Percentiles rank a stretch among this genome's conserved stretches.
Evolutionary conservation across 2,888 invertebrate species (phyloP).

Genomic region (Synanthedon andrenaeformis): DNA sequence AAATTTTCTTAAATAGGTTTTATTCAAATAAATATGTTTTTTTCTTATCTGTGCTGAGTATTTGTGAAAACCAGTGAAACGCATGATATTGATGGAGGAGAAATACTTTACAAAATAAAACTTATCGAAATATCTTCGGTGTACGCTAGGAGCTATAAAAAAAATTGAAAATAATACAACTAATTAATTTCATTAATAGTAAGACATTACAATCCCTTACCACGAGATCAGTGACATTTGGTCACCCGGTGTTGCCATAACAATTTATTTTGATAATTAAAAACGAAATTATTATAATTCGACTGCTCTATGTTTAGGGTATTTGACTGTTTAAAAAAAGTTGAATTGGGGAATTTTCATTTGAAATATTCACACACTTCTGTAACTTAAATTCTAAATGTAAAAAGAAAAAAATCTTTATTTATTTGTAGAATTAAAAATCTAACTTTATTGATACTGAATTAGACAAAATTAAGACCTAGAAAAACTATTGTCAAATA

Average conservation of each 20-base stretch:
- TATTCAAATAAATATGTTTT: too few relatives aligned
- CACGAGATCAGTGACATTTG: constrained; percentile 68
- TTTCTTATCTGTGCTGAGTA: too few relatives aligned
- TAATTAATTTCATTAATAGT: constrained; percentile 70
- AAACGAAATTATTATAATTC: not conserved
- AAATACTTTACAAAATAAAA: constrained; percentile 68
- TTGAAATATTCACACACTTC: not conserved
- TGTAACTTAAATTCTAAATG: too few relatives aligned
- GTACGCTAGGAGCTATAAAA: constrained; percentile 68
- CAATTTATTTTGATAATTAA: constrained; percentile 12
- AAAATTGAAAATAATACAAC: constrained; percentile 70
- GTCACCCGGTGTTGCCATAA: constrained; percentile 47
- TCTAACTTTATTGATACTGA: too few relatives aligned
- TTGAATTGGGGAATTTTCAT: not conserved
- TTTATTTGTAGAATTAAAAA: too few relatives aligned
- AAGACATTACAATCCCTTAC: constrained; percentile 69
- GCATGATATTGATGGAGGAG: constrained; percentile 70
- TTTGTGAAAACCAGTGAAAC: too few relatives aligned
- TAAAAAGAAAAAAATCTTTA: too few relatives aligned
- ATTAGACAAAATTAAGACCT: too few relatives aligned
- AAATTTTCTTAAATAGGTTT: too few relatives aligned
- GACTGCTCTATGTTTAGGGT: not conserved
- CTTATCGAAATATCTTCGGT: constrained; percentile 72
- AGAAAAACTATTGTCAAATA: too few relatives aligned
- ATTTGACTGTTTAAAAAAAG: not conserved